Base-by-base conservation (phyloP, 2,797 vertebrate species). In the Helarctos malayanus region DNA sequence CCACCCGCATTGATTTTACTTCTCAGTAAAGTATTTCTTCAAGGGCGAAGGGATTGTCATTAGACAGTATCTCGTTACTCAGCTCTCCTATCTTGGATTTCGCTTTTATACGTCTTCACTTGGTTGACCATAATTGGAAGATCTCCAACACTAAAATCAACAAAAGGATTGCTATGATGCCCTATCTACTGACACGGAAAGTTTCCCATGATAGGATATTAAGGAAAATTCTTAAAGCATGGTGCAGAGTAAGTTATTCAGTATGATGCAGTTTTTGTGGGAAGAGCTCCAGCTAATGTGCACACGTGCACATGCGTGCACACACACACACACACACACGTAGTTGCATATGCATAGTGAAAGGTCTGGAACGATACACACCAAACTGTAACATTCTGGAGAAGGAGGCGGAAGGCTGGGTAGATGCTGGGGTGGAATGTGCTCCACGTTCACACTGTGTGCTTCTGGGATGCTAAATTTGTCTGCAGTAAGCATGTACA, bases 21-120 rank as follows among this genome's bases (percentile, higher is more conserved):
- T 94, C 92, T 73, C 29, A 69, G 68, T 71, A 18, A 97, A 92
- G 29, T 83, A 59, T 89, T 95, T 94, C 65, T 97, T 93, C 21
- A 61, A 89, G 57, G 76, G 63, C 54, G 82, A 82, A 94, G 87
- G 27, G 45, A 78, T 41, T 35, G 15, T 81, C 65, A 71, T 71
- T 61, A 75, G 80, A 84, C 11, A 45, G 11, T 29, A 57, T 80
- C 80, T 90, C 27, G 0, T 92, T 71, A 59, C 32, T 94, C 10
- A 27, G 18, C 83, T 63, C 41, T 63, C 56, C 16, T 35, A 35
- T 59, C 87, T 73, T 68, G 15, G 57, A 52, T 83, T 85, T 88
- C 73, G 57, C 88, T 71, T 61, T 27, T 10, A 27, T 78, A 35
- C 56, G 10, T 65, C 68, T 79, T 92, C 59, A 85, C 57, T 57